Conservation (phyloP, 2,888 invertebrate genomes). For the Heliconius sara region DNA sequence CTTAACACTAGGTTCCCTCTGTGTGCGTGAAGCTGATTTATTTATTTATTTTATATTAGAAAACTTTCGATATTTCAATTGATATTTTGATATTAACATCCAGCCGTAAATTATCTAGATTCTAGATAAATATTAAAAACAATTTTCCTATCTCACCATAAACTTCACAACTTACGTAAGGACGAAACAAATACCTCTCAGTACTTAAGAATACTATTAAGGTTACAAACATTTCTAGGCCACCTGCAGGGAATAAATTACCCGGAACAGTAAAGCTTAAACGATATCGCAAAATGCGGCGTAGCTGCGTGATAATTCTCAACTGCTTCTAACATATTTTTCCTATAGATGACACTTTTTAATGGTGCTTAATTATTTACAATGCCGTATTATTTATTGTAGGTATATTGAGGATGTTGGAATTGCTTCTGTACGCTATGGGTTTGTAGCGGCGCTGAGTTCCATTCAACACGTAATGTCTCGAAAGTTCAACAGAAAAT, state of each 20-base stretch:
- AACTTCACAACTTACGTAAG: neutral
- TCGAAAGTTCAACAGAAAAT: too few relatives aligned
- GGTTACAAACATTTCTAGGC: constrained; percentile 25
- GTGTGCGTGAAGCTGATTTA: too few relatives aligned
- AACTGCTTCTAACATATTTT: constrained; percentile 28
- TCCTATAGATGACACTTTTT: constrained; percentile 17
- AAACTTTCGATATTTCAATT: neutral
- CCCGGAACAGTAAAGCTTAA: constrained; percentile 49
- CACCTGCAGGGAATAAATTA: constrained; percentile 71
- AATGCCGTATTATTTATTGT: neutral
- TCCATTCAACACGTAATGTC: too few relatives aligned
- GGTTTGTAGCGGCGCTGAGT: too few relatives aligned
- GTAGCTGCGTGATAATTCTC: constrained; percentile 26
- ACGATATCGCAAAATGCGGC: constrained; percentile 36
- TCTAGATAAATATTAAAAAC: neutral
- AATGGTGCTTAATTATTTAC: constrained; percentile 19
- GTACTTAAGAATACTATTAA: constrained; percentile 27
- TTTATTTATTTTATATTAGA: too few relatives aligned
- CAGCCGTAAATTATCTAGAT: too few relatives aligned
- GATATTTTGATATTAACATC: neutral
- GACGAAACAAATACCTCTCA: constrained; percentile 17
- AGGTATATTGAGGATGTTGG: too few relatives aligned
- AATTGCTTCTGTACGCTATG: too few relatives aligned
- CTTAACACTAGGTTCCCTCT: too few relatives aligned
- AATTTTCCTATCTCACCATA: neutral